phyloP scores from a whole-genome alignment of 2,888 invertebrate species.

The Eutolmus rufibarbis region DNA sequence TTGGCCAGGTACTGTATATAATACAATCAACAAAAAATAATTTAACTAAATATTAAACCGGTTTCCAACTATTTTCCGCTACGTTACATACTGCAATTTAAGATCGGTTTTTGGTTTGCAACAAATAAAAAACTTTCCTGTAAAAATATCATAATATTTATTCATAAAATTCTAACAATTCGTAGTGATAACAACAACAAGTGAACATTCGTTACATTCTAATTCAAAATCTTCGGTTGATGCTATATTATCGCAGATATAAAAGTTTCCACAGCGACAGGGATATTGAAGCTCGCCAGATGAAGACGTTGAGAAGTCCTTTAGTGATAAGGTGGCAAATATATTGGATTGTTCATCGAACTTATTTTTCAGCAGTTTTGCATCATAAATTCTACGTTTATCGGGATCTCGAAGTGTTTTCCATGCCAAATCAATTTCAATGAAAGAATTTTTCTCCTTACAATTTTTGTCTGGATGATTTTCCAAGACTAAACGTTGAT shows the following conservation, averaged over 20 bases:
- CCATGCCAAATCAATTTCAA: conserved; percentile 71
- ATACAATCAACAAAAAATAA: no score
- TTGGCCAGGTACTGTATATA: no score
- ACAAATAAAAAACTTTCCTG: background rate
- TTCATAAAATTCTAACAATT: background rate
- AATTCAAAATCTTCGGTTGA: conserved; percentile 62
- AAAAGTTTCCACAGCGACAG: conserved; percentile 71
- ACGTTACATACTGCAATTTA: no score
- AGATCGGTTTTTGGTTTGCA: background rate
- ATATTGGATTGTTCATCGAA: conserved; percentile 65
- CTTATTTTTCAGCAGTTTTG: conserved; percentile 65
- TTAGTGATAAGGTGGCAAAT: conserved; percentile 65
- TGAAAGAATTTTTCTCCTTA: conserved; percentile 55
- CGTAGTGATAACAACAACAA: conserved; percentile 63
- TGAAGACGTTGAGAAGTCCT: conserved; percentile 64
- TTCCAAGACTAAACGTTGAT: conserved; percentile 46
- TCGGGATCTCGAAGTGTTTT: conserved; percentile 67
- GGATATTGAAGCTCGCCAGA: conserved; percentile 63
- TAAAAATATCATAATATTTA: background rate
- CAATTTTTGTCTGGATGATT: conserved; percentile 48
- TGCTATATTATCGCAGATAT: conserved; percentile 51
- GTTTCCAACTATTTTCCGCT: no score
- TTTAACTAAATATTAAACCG: no score
- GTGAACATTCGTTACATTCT: conserved; percentile 73
- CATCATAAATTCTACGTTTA: conserved; percentile 69